Evolutionary conservation across 2,888 invertebrate species (phyloP).

Genomic region (Agrochola litura): DNA sequence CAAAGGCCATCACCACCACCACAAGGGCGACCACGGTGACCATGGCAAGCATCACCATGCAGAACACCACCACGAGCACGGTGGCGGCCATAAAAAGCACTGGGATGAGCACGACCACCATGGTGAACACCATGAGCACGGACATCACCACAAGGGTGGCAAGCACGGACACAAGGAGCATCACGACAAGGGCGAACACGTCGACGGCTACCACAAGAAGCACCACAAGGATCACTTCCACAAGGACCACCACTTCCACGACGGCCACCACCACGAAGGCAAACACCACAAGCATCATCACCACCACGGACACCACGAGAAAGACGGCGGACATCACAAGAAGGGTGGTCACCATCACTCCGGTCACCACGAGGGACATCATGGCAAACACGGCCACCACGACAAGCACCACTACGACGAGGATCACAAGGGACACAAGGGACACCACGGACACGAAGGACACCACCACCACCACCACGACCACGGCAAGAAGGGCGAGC

Average conservation of each 20-base stretch:
- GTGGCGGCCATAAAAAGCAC: constrained; percentile 95
- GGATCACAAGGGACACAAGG: constrained; percentile 94
- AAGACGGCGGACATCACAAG: constrained; percentile 94
- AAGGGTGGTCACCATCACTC: constrained; percentile 95
- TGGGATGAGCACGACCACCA: constrained; percentile 91
- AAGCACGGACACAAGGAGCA: constrained; percentile 96
- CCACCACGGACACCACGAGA: constrained; percentile 93
- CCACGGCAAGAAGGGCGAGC: constrained; percentile 94
- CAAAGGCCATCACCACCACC: constrained; percentile 94
- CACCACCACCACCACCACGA: constrained; percentile 94
- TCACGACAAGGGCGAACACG: constrained; percentile 95
- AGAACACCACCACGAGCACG: constrained; percentile 93
- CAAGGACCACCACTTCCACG: constrained; percentile 97
- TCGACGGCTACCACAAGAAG: constrained; percentile 95
- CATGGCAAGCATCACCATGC: constrained; percentile 86
- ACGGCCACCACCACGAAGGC: constrained; percentile 95
- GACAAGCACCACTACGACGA: constrained; percentile 95
- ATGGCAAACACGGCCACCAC: constrained; percentile 94
- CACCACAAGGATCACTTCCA: constrained; percentile 96
- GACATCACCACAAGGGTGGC: constrained; percentile 94
- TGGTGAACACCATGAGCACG: constrained; percentile 94
- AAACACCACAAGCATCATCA: constrained; percentile 95
- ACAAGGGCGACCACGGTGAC: constrained; percentile 94
- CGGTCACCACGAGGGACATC: constrained; percentile 94
- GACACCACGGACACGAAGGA: constrained; percentile 94